Evolutionary conservation across 2,113 vertebrate species (phyloP), one percentile per base, ranked within the genome.

Genomic region (Athene cunicularia): DNA sequence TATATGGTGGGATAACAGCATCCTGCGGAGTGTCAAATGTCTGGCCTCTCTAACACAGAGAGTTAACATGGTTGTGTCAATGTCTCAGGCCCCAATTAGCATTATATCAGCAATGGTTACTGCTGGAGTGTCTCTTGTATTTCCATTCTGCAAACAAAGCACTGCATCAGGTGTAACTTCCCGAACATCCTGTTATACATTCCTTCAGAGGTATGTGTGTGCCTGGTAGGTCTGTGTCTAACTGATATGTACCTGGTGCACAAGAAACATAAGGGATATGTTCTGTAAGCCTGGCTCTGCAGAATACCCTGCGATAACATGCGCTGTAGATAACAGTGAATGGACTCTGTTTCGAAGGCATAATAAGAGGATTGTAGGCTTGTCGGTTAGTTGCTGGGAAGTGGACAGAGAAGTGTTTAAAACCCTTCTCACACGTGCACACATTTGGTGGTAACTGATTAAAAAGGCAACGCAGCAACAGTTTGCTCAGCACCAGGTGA

Each of bases 401-500:
- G 83, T 92, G 97, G 96, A 89, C 88, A 89, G 86, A 92, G 86
- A 85, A 86, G 85, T 41, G 60, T 53, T 95, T 96, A 95, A 97
- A 95, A 93, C 45, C 86, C 93, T 84, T 33, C 94, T 97, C 94
- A 91, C 93, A 97, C 11, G 5, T 11, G 9, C 66, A 72, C 45
- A 16, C 73, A 5, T 94, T 96, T 95, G 95, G 94, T 90, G 91
- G 95, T 76, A 94, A 91, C 91, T 86, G 95, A 97, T 96, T 97
- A 97, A 95, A 96, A 91, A 93, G 71, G 89, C 81, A 93, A 77
- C 4, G 0, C 49, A 67, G 93, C 82, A 79, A 81, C 75, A 88
- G 76, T 95, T 90, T 85, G 88, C 93, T 95, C 80, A 91, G 89
- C 77, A 47, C 62, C 85, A 83, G 84, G 96, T 93, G 94, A 93